phyloP scores from a whole-genome alignment of 2,113 vertebrate species.

The Symphodus melops region DNA sequence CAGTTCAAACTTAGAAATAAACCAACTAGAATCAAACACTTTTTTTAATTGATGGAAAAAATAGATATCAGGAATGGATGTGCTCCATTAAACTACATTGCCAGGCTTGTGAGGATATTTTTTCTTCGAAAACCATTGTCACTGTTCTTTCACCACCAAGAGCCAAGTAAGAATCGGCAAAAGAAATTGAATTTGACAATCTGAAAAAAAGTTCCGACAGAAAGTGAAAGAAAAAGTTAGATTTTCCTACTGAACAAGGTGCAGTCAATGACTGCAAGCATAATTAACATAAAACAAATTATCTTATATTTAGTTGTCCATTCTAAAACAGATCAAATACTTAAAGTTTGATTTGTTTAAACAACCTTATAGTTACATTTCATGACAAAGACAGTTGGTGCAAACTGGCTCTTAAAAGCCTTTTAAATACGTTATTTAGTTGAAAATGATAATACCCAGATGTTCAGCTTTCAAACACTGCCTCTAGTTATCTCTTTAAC shows the following conservation, averaged over 20 bases:
- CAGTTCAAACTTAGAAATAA: conserved; percentile 4
- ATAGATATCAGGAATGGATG: neutral
- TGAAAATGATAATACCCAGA: conserved; percentile 43
- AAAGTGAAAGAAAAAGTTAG: conserved; percentile 8
- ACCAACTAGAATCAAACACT: neutral
- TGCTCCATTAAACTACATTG: conserved; percentile 1
- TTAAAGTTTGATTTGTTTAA: neutral
- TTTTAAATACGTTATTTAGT: neutral
- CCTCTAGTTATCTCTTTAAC: conserved; percentile 50
- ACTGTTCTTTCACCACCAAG: conserved; percentile 42
- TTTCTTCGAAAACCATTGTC: conserved; percentile 42
- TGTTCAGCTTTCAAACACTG: conserved; percentile 55
- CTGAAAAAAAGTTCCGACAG: conserved; percentile 6
- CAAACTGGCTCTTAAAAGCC: neutral
- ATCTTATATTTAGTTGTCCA: neutral
- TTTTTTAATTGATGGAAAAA: neutral
- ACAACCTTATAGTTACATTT: neutral
- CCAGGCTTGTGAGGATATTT: conserved; percentile 50
- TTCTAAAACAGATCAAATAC: neutral
- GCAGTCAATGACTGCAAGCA: neutral
- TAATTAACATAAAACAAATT: neutral
- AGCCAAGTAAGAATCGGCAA: conserved; percentile 18
- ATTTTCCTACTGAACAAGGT: neutral
- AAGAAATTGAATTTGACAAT: conserved; percentile 25
- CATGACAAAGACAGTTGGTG: neutral